Base-by-base conservation (phyloP, 2,888 invertebrate species). In the Pseudanteris insignis region DNA sequence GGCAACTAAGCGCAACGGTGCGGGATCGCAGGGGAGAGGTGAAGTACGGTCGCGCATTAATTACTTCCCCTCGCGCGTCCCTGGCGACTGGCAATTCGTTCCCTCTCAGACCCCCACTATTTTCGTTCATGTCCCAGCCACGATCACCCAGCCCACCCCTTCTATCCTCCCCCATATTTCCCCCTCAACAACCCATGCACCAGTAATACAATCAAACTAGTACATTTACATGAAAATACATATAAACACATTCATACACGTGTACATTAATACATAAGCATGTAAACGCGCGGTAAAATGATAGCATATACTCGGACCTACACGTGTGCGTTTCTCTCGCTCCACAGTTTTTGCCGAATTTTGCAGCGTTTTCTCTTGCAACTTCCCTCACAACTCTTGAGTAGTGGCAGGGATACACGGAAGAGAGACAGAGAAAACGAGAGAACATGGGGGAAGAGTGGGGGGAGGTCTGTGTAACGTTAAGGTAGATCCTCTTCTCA, bases 1-100 rank as follows among this genome's bases (percentile, higher is more conserved):
- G 74, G 74, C 74, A 76, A 72, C 76, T 75, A 74, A 76, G 71
- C 73, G 72, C 74, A 73, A 72, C 72, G 70, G 74, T 72, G 44
- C 43, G 21, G 34, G 47, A 54, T 29, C 11, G 14, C 33, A 38
- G 34, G 24, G 40, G 38, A 54, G 44, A 13, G 30, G 44, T 18
- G 18, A 18, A 18, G 18, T n/a, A 70, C 69, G 71, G 75, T 76
- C 75, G 74, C 73, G 76, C 76, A 76, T 76, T 76, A 77, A 76
- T 76, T 76, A 75, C 76, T 74, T 76, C 73, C 70, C 74, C 74
- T 67, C 74, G 70, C 68, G 61, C 70, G 67, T 69, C 58, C 58
- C 63, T 50, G 47, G 28, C 32, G 57, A 48, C 43, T 48, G 25
- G 40, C 46, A 36, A 48, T 29, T 43, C 30, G 29, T 26, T 64